Base-by-base conservation (phyloP, 2,888 invertebrate species). In the Danaus chrysippus region DNA sequence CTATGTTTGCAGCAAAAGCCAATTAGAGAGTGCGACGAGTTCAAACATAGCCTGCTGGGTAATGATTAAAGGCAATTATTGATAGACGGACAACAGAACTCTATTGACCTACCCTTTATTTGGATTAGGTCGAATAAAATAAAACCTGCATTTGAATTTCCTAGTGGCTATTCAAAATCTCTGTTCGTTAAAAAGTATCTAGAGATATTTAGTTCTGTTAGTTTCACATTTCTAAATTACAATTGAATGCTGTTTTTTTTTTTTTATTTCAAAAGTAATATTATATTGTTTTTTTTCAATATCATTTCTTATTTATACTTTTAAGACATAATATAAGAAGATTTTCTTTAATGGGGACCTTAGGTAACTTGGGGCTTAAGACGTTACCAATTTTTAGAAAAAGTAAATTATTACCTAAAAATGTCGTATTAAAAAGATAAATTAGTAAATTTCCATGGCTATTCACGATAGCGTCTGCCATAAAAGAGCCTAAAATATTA, bases 11-110 rank as follows among this genome's bases (percentile, higher is more conserved):
- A 23, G 53, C 58, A 54, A 67, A 70, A 72, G 71, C 71, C 70
- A 73, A 72, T 72, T 71, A 71, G 68, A 66, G 68, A 70, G 69
- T 65, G 67, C 59, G 68, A 68, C 61, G 66, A 65, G 72, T 72
- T 63, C 74, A 77, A 79, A 79, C 78, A 76, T 59, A 64, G 67
- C 66, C 69, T 67, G 62, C 65, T 59, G 64, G 73, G 71, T 77
- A 75, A 79, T 79, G 73, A 79, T 79, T 75, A 76, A 76, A 76
- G 75, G 77, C 76, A 73, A 76, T 79, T 79, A 79, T 79, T 77
- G 76, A 76, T 78, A 70, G 72, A 62, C 61, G 62, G 62, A n/a
- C 49, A 44, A 54, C 62, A 52, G 52, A 58, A 62, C 58, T 54
- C 58, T 52, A 58, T 52, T 17, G 42, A 49, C 49, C 17, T 49